These are phyloP conservation scores for Tragulus kanchil DNA, from an alignment of 2,113 vertebrate species.

Conservation along the genomic window DNA sequence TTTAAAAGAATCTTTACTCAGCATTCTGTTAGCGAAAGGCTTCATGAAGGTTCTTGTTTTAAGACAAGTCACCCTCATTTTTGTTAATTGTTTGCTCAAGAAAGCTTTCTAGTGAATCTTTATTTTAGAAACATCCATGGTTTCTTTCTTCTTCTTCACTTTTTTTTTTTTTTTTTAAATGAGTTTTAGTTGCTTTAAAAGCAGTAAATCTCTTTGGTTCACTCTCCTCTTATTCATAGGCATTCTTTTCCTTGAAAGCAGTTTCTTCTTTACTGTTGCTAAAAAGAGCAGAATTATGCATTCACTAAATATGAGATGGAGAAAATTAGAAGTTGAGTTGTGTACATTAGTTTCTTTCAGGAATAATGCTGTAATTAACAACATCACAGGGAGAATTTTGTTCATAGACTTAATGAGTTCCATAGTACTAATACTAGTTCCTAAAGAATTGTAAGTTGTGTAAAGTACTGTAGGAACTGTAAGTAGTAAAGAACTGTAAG, in stretches of 20 bases:
- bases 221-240: not conserved
- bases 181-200: constrained; percentile 51
- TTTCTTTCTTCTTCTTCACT: not conserved
- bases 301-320: not conserved
- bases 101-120: constrained; percentile 44
- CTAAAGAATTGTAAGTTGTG: not conserved
- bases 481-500: too few species aligned
- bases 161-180: not conserved
- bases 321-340: constrained; percentile 6
- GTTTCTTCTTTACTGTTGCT: constrained; percentile 2
- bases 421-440: not conserved
- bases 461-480: too few species aligned
- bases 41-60: not conserved
- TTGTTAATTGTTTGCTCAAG: constrained; percentile 38
- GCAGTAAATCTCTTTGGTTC: constrained; percentile 31
- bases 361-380: not conserved
- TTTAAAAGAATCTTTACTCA: constrained; percentile 37
- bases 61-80: constrained; percentile 46
- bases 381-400: not conserved
- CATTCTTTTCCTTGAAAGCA: not conserved
- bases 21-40: not conserved
- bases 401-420: constrained; percentile 1
- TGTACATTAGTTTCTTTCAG: not conserved
- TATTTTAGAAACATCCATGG: constrained; percentile 3
- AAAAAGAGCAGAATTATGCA: not conserved